Conservation (phyloP, 2,113 vertebrate species). For the Copsychus sechellarum region DNA sequence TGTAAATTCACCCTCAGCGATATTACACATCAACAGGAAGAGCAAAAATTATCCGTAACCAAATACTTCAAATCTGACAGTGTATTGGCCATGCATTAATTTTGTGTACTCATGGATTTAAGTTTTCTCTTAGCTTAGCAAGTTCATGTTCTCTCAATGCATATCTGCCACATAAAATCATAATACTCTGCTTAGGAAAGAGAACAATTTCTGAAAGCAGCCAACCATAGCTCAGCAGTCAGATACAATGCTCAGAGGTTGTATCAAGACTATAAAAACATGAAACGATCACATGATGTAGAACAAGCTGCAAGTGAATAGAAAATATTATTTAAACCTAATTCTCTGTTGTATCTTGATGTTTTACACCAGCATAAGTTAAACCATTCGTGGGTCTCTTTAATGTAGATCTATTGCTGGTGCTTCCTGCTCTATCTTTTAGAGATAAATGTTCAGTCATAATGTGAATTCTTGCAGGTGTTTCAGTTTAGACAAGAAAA, state of each 20-base stretch:
- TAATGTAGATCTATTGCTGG: neutral
- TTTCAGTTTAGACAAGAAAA: neutral
- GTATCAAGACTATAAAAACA: neutral
- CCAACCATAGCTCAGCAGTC: neutral
- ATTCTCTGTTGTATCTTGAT: neutral
- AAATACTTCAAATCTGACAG: neutral
- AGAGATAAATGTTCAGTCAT: neutral
- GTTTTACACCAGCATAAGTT: neutral
- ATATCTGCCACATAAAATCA: neutral
- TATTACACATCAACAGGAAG: neutral
- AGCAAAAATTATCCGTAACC: neutral
- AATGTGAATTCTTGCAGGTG: neutral
- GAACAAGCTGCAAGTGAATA: neutral
- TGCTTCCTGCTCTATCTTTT: neutral
- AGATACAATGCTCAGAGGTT: neutral
- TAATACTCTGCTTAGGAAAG: neutral
- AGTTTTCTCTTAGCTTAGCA: neutral
- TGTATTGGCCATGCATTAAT: neutral
- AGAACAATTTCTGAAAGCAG: slow-evolving; percentile 11
- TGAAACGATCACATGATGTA: neutral
- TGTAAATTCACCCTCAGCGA: neutral
- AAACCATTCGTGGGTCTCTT: neutral
- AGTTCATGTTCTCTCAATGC: neutral
- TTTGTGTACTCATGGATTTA: neutral
- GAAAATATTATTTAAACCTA: neutral